Evolutionary conservation across 1,140 invertebrate species (phyloP).

Genomic region (fruit fly (Drosophila melanogaster)): DNA sequence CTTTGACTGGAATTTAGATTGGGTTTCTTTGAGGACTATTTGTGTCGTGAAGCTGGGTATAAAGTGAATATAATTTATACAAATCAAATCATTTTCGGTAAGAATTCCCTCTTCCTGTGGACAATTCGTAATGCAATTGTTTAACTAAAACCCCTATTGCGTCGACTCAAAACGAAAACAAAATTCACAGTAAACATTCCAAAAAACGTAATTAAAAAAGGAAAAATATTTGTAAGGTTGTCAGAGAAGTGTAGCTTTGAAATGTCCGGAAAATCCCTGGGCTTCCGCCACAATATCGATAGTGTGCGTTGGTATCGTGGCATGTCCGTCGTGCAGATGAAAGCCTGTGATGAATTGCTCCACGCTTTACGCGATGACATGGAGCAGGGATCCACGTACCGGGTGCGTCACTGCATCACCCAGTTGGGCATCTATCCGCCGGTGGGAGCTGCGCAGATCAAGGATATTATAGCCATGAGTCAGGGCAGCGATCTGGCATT

Average conservation of each 20-base stretch:
- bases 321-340: slow-evolving; percentile 36
- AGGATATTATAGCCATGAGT: slow-evolving; percentile 41
- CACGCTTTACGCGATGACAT: slow-evolving; percentile 55
- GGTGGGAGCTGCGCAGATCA: slow-evolving; percentile 7
- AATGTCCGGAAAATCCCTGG: slow-evolving; percentile 15
- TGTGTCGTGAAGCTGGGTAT: not conserved
- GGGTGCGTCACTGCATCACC: slow-evolving; percentile 29
- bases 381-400: slow-evolving; percentile 42
- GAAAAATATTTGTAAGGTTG: not conserved
- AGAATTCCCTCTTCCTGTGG: no score
- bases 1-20: not conserved
- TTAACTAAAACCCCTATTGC: not conserved
- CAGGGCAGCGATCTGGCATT: slow-evolving; percentile 61
- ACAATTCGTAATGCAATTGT: not conserved
- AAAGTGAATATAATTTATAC: not conserved
- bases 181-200: slow-evolving; percentile 16
- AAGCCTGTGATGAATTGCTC: slow-evolving; percentile 33
- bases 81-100: not conserved
- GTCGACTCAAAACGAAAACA: not conserved
- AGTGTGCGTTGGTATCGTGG: slow-evolving; percentile 58
- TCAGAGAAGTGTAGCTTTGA: not conserved
- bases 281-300: not conserved
- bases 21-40: not conserved
- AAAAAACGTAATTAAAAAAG: not conserved
- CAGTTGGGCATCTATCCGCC: slow-evolving; percentile 41